Evolutionary conservation across 1,140 invertebrate species (phyloP).

Genomic region (Drosophila busckii): DNA sequence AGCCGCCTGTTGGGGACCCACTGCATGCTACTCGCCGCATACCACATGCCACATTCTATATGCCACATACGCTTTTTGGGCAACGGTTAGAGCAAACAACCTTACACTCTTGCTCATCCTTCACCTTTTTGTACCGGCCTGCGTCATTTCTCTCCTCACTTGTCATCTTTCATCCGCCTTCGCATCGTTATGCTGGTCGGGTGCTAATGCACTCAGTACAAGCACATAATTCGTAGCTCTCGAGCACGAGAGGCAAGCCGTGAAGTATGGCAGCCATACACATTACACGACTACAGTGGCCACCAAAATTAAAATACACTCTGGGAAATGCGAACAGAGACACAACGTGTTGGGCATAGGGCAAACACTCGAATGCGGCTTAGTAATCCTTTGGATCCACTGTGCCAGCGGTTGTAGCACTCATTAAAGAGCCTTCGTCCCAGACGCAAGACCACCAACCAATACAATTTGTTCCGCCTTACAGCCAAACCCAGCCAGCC

Average conservation of each 20-base stretch:
- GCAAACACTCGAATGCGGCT: not conserved
- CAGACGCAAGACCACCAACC: not conserved
- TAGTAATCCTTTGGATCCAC: slow-evolving; percentile 1
- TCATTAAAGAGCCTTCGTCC: slow-evolving; percentile 21
- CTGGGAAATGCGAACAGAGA: too few relatives aligned
- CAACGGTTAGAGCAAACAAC: slow-evolving; percentile 62
- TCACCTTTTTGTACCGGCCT: not conserved
- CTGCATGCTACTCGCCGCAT: slow-evolving; percentile 28
- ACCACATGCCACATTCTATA: slow-evolving; percentile 18
- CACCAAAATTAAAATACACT: slow-evolving; percentile 16
- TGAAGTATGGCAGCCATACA: slow-evolving; percentile 22
- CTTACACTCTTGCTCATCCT: slow-evolving; percentile 23
- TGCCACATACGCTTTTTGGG: slow-evolving; percentile 52
- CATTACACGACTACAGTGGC: slow-evolving; percentile 40
- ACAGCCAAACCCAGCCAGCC: not conserved
- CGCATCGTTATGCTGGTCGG: slow-evolving; percentile 22
- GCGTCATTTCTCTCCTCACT: not conserved
- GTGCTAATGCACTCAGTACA: slow-evolving; percentile 71
- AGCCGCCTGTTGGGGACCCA: slow-evolving; percentile 14
- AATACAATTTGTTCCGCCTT: slow-evolving; percentile 21
- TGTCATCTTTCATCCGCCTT: slow-evolving; percentile 4
- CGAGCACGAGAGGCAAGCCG: slow-evolving; percentile 51
- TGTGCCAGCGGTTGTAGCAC: slow-evolving; percentile 17
- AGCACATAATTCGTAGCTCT: slow-evolving; percentile 73
- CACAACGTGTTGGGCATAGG: not conserved